Evolutionary conservation across 2,113 vertebrate genomes (phyloP).

Genomic region (Dicaeum eximium): DNA sequence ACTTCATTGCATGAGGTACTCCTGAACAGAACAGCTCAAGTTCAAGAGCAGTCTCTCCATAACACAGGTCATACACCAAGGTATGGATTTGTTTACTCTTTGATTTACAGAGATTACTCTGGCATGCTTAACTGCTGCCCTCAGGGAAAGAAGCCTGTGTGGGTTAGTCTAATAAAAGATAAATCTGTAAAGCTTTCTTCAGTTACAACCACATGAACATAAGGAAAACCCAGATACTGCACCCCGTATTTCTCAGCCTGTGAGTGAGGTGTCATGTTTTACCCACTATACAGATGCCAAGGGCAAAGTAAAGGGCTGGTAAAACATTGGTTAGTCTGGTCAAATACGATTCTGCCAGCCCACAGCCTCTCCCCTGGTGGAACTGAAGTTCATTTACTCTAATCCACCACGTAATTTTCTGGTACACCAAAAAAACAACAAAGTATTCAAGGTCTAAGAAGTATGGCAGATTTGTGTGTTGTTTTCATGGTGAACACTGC

Average conservation of each 20-base stretch:
- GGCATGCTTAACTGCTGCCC: not conserved
- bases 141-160: not conserved
- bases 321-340: not conserved
- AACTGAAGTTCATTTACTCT: not conserved
- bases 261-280: fast-evolving
- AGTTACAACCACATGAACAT: conserved; percentile 13
- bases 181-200: conserved; percentile 15
- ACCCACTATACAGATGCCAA: not conserved
- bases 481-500: not conserved
- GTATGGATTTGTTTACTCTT: conserved; percentile 37
- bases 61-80: not conserved
- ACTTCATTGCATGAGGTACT: not conserved
- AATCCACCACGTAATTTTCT: not conserved
- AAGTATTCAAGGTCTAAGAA: not conserved
- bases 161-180: conserved; percentile 47
- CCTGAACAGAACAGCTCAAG: not conserved
- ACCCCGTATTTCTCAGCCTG: not conserved
- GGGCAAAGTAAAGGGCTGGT: not conserved
- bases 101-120: conserved; percentile 23
- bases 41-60: not conserved
- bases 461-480: not conserved
- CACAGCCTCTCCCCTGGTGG: not conserved
- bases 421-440: not conserved
- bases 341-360: not conserved
- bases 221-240: not conserved